Evolutionary conservation across 37 sponge, comb jelly and placozoan species (phyloP).

Genomic region (Aplysina aerophoba): DNA sequence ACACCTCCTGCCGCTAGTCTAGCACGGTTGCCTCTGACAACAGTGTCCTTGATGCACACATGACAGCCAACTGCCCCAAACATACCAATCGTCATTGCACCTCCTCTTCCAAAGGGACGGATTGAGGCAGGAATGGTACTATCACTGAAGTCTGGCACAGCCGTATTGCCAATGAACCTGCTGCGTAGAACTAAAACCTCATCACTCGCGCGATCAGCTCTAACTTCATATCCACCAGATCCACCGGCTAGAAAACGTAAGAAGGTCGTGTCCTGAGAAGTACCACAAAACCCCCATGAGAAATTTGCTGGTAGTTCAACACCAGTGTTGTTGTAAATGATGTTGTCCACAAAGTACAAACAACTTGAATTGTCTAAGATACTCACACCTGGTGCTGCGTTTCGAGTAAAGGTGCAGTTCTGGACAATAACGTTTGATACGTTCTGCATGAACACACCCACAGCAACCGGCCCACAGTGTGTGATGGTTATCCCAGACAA

Average conservation of each 20-base stretch:
- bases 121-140: slow-evolving; percentile 57
- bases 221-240: neutral
- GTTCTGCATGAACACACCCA: slow-evolving; percentile 53
- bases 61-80: neutral
- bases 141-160: slow-evolving; percentile 33
- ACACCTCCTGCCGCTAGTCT: slow-evolving; percentile 67
- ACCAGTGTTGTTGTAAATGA: neutral
- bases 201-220: neutral
- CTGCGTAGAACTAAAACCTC: slow-evolving; percentile 42
- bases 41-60: slow-evolving; percentile 32
- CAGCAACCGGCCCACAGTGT: slow-evolving; percentile 55
- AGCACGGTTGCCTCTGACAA: slow-evolving; percentile 53
- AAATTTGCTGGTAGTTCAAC: neutral
- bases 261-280: neutral
- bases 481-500: slow-evolving; percentile 53
- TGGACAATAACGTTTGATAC: slow-evolving; percentile 38
- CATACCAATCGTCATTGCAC: slow-evolving; percentile 49
- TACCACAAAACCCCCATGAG: neutral
- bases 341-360: neutral
- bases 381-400: neutral
- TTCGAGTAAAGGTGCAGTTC: slow-evolving; percentile 51
- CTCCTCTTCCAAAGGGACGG: slow-evolving; percentile 71
- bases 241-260: neutral
- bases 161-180: slow-evolving; percentile 44
- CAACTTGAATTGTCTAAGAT: neutral